A percentile compares a stretch with the other conserved stretches of the same genome.
These are phyloP conservation scores for Cryptotis parvus DNA, from an alignment of 2,113 vertebrate species.

Conservation along the genomic window DNA sequence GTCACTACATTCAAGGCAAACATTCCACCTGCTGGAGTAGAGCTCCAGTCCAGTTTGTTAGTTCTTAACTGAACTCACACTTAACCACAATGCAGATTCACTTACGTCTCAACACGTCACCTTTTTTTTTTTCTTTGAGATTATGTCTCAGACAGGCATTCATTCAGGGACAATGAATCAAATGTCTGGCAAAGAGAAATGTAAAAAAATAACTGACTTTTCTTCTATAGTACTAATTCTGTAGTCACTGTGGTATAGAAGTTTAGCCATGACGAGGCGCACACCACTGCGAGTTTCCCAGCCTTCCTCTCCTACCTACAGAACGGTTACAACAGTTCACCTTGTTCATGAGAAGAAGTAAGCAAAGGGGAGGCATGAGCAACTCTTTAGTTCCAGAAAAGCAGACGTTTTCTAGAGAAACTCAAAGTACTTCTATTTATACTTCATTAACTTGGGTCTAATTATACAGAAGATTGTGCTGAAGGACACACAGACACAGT, in stretches of 20 bases:
- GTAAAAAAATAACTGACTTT: neutral
- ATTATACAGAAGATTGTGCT: neutral
- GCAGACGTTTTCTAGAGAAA: neutral
- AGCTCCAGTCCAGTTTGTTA: too few relatives aligned
- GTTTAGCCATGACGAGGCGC: neutral
- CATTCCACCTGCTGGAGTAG: too few relatives aligned
- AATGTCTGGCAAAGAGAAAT: neutral
- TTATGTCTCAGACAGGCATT: neutral
- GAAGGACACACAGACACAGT: neutral
- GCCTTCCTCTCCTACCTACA: too few relatives aligned
- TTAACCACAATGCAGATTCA: slow-evolving; percentile 12
- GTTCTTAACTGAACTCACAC: neutral
- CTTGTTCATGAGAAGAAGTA: neutral
- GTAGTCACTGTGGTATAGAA: neutral
- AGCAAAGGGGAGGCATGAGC: neutral
- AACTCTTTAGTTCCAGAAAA: slow-evolving; percentile 3
- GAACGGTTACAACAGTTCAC: neutral
- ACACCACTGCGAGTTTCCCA: neutral
- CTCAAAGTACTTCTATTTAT: neutral
- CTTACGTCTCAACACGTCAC: neutral
- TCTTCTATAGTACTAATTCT: neutral
- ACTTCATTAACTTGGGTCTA: neutral
- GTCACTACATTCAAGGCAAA: too few relatives aligned
- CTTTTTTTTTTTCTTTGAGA: slow-evolving; percentile 26
- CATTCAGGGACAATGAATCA: neutral